Percentiles rank a stretch among this genome's conserved stretches.
These are phyloP conservation scores for Spicauda simplicius DNA, from an alignment of 2,888 invertebrate genomes.

Conservation along the genomic window DNA sequence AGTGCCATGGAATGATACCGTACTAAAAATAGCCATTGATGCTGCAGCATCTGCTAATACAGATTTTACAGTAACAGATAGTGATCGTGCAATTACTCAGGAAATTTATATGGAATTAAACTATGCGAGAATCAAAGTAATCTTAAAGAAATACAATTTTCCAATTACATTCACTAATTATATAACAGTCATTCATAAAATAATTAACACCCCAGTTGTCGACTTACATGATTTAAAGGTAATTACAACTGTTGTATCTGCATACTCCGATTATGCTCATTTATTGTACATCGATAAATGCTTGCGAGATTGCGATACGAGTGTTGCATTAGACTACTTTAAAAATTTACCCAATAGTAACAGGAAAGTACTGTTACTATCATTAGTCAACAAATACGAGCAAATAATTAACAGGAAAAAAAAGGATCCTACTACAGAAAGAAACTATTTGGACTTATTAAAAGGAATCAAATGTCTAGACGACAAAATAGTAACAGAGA, in stretches of 20 bases:
- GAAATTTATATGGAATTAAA: conserved; percentile 75
- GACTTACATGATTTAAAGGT: conserved; percentile 69
- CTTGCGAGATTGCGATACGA: conserved; percentile 68
- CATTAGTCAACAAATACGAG: conserved; percentile 70
- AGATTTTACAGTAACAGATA: conserved; percentile 70
- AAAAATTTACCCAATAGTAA: conserved; percentile 57
- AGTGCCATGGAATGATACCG: conserved; percentile 71
- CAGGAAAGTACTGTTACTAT: conserved; percentile 62
- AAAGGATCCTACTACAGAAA: conserved; percentile 58
- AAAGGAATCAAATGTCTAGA: conserved; percentile 66
- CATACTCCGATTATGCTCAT: conserved; percentile 63
- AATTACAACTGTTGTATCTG: conserved; percentile 63
- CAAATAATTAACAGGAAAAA: conserved; percentile 61
- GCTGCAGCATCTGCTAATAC: conserved; percentile 64
- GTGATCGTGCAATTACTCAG: conserved; percentile 63
- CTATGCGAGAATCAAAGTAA: conserved; percentile 74
- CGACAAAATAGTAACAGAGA: conserved; percentile 56
- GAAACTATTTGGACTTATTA: conserved; percentile 77
- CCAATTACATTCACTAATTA: conserved; percentile 71
- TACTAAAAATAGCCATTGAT: conserved; percentile 63
- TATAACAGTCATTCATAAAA: conserved; percentile 68
- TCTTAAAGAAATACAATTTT: conserved; percentile 78
- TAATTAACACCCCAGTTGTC: conserved; percentile 59
- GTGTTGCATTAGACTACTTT: conserved; percentile 68
- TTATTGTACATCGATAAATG: conserved; percentile 71